Percentiles rank a stretch among this genome's conserved stretches.
Conservation (phyloP, 2,797 vertebrate genomes). For the Heliangelus exortis region DNA sequence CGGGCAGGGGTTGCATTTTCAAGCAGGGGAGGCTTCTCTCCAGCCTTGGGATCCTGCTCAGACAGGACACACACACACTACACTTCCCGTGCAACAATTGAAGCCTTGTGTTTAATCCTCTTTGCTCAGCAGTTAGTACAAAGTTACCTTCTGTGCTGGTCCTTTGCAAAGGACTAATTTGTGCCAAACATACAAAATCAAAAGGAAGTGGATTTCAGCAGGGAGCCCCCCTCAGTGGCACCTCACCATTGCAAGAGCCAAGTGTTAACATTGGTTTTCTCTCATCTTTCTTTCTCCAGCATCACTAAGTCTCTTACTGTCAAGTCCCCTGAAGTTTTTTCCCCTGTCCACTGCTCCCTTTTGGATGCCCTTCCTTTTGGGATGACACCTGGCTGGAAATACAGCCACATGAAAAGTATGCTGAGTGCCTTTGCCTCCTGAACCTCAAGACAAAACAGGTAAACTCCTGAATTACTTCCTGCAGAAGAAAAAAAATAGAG, state of each 20-base stretch:
- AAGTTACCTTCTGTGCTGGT: constrained; percentile 57
- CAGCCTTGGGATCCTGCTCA: neutral
- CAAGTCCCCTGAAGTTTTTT: neutral
- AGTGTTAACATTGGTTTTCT: constrained; percentile 44
- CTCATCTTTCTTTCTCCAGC: constrained; percentile 29
- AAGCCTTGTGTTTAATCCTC: constrained; percentile 53
- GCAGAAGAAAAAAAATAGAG: neutral
- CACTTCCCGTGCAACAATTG: neutral
- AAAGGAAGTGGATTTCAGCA: constrained; percentile 55
- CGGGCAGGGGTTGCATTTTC: neutral
- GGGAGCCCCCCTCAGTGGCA: constrained; percentile 34
- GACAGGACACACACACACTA: neutral
- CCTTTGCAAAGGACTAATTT: constrained; percentile 6
- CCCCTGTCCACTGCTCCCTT: neutral
- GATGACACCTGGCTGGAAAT: neutral
- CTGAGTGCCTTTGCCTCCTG: neutral
- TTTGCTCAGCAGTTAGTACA: constrained; percentile 51
- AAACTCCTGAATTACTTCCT: neutral
- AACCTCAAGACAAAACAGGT: neutral
- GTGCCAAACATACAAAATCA: constrained; percentile 35
- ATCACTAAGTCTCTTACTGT: neutral
- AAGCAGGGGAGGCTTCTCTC: neutral
- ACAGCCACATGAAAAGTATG: rapidly evolving
- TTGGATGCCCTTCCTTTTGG: neutral
- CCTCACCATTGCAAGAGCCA: constrained; percentile 34